Conservation (phyloP, 1,140 invertebrate genomes). For the Ostrea edulis region DNA sequence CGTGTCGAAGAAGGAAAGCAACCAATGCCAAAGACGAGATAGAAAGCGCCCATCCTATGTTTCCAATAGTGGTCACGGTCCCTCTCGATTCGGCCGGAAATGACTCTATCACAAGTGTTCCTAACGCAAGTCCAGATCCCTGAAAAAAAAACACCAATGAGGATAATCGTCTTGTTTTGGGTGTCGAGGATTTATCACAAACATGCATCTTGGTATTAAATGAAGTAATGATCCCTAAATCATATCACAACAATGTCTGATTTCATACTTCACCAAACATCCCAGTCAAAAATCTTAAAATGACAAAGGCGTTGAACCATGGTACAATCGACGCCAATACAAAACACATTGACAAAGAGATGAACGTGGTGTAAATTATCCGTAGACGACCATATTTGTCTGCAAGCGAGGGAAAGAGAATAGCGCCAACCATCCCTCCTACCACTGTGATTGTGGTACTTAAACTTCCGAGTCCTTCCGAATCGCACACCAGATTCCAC, state of each 20-base stretch:
- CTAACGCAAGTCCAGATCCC: slow-evolving; percentile 48
- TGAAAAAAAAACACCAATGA: too few species aligned
- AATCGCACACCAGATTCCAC: slow-evolving; percentile 74
- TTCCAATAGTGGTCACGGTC: slow-evolving; percentile 19
- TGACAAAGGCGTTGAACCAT: slow-evolving; percentile 20
- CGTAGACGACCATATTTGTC: slow-evolving; percentile 67
- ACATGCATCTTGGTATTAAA: too few species aligned
- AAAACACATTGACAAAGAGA: slow-evolving; percentile 26
- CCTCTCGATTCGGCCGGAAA: slow-evolving; percentile 42
- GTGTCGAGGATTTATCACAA: too few species aligned
- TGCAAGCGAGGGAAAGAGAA: slow-evolving; percentile 58
- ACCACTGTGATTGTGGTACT: slow-evolving; percentile 63
- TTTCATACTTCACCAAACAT: slow-evolving; percentile 41
- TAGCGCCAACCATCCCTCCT: slow-evolving; percentile 64
- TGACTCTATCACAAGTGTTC: slow-evolving; percentile 51
- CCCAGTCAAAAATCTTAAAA: slow-evolving; percentile 37
- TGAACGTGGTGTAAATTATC: slow-evolving; percentile 46
- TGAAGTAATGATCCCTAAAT: too few species aligned
- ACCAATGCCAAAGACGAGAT: slow-evolving; percentile 40
- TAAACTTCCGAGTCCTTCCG: slow-evolving; percentile 60
- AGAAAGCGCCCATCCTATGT: slow-evolving; percentile 41
- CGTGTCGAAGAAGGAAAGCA: slow-evolving; percentile 49
- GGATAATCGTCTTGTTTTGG: too few species aligned
- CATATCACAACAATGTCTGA: neutral
- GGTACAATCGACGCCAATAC: slow-evolving; percentile 44